phyloP scores from a whole-genome alignment of 2,888 invertebrate genomes.

The Folsomia manolachei region DNA sequence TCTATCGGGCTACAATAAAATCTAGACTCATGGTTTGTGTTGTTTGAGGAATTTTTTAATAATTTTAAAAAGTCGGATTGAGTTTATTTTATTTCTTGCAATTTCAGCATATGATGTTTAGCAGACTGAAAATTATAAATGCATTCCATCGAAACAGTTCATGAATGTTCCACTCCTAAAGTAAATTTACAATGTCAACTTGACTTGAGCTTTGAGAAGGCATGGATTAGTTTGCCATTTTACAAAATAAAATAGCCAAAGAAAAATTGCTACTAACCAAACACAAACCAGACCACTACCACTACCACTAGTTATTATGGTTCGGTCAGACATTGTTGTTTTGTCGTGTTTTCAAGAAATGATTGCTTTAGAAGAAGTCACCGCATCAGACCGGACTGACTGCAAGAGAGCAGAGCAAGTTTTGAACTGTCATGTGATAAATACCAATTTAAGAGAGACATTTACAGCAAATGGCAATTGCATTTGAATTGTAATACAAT shows the following conservation, averaged over 20 bases:
- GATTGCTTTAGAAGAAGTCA: neutral
- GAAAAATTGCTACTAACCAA: neutral
- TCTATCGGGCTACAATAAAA: too few species aligned
- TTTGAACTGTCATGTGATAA: constrained; percentile 35
- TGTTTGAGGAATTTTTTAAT: neutral
- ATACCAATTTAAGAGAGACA: constrained; percentile 45
- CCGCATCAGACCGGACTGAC: neutral
- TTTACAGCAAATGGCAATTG: constrained; percentile 28
- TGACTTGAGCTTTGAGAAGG: neutral
- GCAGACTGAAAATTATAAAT: too few species aligned
- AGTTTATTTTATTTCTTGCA: too few species aligned
- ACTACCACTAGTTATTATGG: neutral
- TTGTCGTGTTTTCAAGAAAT: neutral
- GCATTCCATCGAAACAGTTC: constrained; percentile 18
- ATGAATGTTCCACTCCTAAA: constrained; percentile 30
- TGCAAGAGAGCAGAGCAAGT: neutral
- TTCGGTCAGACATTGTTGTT: neutral
- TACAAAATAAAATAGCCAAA: too few species aligned
- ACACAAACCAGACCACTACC: neutral
- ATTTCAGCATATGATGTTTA: too few species aligned
- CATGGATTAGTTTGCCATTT: neutral
- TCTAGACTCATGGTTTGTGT: neutral
- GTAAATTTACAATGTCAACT: neutral
- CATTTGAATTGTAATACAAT: too few species aligned
- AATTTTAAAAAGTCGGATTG: neutral